Evolutionary conservation across 2,888 invertebrate species (phyloP).

Genomic region (Eretmocerus hayati): DNA sequence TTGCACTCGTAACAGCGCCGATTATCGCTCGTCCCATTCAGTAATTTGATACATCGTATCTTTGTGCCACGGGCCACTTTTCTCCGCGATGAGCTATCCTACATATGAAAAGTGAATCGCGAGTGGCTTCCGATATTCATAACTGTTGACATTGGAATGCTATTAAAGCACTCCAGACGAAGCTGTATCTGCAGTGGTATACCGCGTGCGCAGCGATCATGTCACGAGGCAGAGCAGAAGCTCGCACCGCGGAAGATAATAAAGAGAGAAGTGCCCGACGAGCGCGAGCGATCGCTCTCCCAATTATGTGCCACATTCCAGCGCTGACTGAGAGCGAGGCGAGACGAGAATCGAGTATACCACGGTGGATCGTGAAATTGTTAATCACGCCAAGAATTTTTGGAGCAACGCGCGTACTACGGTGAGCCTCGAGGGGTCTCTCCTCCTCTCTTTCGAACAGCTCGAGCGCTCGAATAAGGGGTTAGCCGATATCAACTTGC

Average conservation of each 20-base stretch:
- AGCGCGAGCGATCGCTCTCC: conserved; percentile 1
- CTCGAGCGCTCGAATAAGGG: too few species aligned
- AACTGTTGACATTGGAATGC: conserved; percentile 20
- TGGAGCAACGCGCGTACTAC: too few species aligned
- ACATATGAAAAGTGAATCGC: neutral
- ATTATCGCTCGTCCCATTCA: too few species aligned
- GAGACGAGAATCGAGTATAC: too few species aligned
- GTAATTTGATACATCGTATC: too few species aligned
- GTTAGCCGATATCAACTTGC: too few species aligned
- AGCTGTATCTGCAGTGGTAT: conserved; percentile 8
- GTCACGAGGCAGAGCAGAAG: neutral
- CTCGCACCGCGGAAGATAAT: neutral
- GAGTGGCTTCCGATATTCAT: conserved; percentile 9
- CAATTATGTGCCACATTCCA: conserved; percentile 19
- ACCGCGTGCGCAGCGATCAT: too few species aligned
- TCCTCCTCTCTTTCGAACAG: conserved; percentile 16
- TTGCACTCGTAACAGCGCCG: neutral
- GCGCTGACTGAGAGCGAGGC: neutral
- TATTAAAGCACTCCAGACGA: conserved; percentile 20
- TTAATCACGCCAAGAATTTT: conserved; percentile 19
- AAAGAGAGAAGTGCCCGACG: neutral
- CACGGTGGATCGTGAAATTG: conserved; percentile 9
- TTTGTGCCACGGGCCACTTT: neutral
- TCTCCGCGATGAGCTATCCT: neutral
- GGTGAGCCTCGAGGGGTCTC: too few species aligned